Evolutionary conservation across 64 coral and sea anemone genomes (phyloP).

Genomic region (Orbicella faveolata): DNA sequence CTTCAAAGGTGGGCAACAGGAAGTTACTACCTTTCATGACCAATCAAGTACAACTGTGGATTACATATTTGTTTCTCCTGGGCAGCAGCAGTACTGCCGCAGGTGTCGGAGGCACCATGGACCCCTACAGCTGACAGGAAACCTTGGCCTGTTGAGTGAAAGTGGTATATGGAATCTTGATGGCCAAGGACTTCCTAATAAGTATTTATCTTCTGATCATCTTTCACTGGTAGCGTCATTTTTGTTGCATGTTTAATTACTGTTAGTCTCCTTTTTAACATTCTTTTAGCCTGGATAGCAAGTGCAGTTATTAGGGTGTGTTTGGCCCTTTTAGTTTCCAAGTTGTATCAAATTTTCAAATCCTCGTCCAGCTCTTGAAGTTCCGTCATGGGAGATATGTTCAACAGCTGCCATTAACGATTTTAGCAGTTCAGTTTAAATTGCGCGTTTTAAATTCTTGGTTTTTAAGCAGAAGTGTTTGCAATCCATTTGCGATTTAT

Average conservation of each 20-base stretch:
- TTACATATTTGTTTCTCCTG: conserved; percentile 71
- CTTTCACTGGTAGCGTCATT: conserved; percentile 71
- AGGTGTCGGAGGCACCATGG: conserved; percentile 9
- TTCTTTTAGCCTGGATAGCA: too few relatives aligned
- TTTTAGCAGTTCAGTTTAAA: too few relatives aligned
- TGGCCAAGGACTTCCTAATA: conserved; percentile 54
- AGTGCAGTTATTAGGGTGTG: too few relatives aligned
- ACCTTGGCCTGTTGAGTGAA: conserved; percentile 48
- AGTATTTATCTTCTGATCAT: conserved; percentile 82
- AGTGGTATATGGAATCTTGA: conserved; percentile 23
- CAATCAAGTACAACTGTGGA: conserved; percentile 73
- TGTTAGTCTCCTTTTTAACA: too few relatives aligned
- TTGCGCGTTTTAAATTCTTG: too few relatives aligned
- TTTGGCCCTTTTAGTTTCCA: too few relatives aligned
- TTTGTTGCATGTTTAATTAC: conserved; percentile 46
- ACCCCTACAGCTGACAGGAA: conserved; percentile 52
- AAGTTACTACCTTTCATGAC: conserved; percentile 82
- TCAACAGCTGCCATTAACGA: too few relatives aligned
- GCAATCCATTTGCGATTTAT: too few relatives aligned
- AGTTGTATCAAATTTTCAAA: too few relatives aligned
- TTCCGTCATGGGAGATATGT: too few relatives aligned
- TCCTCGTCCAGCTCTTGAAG: too few relatives aligned
- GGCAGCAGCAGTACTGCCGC: not conserved
- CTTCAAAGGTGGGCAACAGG: not conserved
- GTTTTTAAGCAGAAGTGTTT: too few relatives aligned